These are phyloP conservation scores for Microctonus brassicae DNA, from an alignment of 2,888 invertebrate species.

Conservation along the genomic window DNA sequence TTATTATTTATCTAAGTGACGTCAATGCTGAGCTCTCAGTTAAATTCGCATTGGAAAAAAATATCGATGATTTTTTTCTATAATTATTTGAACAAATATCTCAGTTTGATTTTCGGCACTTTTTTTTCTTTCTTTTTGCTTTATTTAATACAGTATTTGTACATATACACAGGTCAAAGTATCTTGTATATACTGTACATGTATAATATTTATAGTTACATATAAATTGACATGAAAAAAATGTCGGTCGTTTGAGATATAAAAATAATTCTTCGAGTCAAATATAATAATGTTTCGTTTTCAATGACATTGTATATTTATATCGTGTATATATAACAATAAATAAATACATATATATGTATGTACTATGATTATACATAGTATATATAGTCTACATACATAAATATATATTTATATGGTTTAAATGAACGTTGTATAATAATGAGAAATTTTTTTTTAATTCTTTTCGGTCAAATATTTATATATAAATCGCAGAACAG, in stretches of 20 bases:
- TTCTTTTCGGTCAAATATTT: conserved; percentile 21
- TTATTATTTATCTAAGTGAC: too few species aligned
- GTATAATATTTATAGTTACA: not conserved
- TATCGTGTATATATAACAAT: conserved; percentile 14
- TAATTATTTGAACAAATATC: not conserved
- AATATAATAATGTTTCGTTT: conserved; percentile 1
- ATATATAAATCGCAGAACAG: conserved; percentile 8
- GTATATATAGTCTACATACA: too few species aligned
- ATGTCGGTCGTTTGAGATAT: not conserved
- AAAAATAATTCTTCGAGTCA: not conserved
- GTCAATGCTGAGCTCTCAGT: too few species aligned
- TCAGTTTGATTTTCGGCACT: not conserved
- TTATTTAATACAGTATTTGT: not conserved
- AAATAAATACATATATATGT: too few species aligned
- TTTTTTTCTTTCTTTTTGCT: not conserved
- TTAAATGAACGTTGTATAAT: conserved; percentile 32
- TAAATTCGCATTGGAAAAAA: too few species aligned
- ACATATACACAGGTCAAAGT: too few species aligned
- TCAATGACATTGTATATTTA: not conserved
- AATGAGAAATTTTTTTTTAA: conserved; percentile 33
- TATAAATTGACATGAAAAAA: not conserved
- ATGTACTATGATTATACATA: too few species aligned
- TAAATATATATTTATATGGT: too few species aligned
- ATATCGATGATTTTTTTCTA: too few species aligned
- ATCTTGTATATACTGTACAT: too few species aligned